A percentile compares a stretch with the other conserved stretches of the same genome.
These are phyloP conservation scores for Hedychridium roseum DNA, from an alignment of 2,888 invertebrate species.

Conservation along the genomic window DNA sequence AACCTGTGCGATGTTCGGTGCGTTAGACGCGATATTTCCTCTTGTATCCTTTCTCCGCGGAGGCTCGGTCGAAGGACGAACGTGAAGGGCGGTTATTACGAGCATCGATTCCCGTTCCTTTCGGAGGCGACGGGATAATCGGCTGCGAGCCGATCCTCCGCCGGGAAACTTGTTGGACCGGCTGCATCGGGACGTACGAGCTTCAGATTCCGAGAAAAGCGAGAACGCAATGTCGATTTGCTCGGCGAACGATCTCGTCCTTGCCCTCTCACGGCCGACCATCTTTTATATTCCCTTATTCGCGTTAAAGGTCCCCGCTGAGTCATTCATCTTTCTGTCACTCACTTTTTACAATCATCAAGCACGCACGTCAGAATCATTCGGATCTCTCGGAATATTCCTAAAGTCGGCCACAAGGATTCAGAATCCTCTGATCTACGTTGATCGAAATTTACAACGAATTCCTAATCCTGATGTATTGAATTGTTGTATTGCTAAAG, in stretches of 20 bases:
- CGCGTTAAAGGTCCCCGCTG: too few species aligned
- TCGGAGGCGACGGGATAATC: background rate
- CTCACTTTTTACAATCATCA: too few species aligned
- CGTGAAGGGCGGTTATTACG: background rate
- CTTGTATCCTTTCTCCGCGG: background rate
- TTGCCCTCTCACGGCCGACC: constrained; percentile 4
- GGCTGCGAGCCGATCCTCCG: background rate
- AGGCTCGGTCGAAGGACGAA: background rate
- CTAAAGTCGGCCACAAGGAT: too few species aligned
- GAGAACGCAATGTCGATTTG: constrained; percentile 2
- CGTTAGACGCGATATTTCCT: too few species aligned
- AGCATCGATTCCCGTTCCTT: constrained; percentile 2
- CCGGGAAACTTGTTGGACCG: constrained; percentile 34
- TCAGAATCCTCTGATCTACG: too few species aligned
- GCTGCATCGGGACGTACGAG: constrained; percentile 10
- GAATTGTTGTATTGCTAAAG: too few species aligned
- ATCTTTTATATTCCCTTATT: too few species aligned
- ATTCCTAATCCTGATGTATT: too few species aligned
- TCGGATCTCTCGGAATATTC: too few species aligned
- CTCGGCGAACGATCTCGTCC: constrained; percentile 3
- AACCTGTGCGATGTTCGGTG: too few species aligned
- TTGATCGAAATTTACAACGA: too few species aligned
- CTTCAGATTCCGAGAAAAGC: constrained; percentile 24
- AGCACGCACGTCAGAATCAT: too few species aligned
- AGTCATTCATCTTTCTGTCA: background rate